Base-by-base conservation (phyloP, 2,113 vertebrate species). In the Micromys minutus region DNA sequence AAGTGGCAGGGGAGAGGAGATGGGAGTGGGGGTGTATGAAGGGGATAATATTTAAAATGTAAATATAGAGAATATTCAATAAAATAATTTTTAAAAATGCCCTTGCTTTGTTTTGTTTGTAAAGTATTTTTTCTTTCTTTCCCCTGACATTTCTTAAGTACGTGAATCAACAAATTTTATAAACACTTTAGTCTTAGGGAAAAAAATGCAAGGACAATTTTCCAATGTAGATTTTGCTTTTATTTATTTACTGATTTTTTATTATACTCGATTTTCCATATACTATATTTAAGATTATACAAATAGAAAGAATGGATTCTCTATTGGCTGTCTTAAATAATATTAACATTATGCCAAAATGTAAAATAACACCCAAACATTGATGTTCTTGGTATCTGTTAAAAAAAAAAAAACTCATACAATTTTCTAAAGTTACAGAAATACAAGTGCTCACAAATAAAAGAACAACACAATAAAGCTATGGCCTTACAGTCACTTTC, bases 271-370 rank as follows among this genome's bases (percentile, higher is more conserved):
- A 39, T 59, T 81, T 59, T 1, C 74, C 91, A 91, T 79, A 92
- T 96, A 87, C 67, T 86, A 13, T 67, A 59, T 71, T 88, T 83
- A 39, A 63, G 80, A 76, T 17, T 90, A 45, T 90, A 88, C 75
- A 95, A 93, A 97, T 89, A 83, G 92, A 95, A 8, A 92, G 79
- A 39, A n/a, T 52, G 1, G 0, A 61, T 92, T 9, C 72, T 95
- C 95, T 89, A 95, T 87, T 94, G 87, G 13, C 34, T 97, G 31
- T 76, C 94, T 94, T 71, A 97, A 96, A 94, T 81, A 91, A 45
- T 65, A 89, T 89, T n/a, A 80, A 36, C 31, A 84, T 72, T 95
- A 95, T 96, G 15, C 69, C 81, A 93, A 95, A 34, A 93, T 89
- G 31, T 87, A 84, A 94, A 90, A 50, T 89, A 93, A 94, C 10